These are phyloP conservation scores for Nansenia antarctica DNA, from an alignment of 2,113 vertebrate genomes.

Conservation along the genomic window DNA sequence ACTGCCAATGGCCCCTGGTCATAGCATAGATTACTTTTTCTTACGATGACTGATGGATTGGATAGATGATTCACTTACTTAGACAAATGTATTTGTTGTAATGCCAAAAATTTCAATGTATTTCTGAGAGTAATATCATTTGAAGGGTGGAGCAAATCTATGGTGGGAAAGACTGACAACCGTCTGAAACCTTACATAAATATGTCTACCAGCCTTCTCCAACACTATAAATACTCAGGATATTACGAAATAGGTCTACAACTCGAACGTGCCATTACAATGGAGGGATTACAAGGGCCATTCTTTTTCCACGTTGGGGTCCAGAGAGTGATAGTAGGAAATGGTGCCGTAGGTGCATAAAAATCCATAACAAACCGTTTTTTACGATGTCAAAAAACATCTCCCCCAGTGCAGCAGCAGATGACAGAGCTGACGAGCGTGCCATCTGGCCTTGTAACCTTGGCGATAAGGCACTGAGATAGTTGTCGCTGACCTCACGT, in stretches of 20 bases:
- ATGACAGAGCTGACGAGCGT: constrained; percentile 45
- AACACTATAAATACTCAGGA: constrained; percentile 15
- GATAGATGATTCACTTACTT: no score
- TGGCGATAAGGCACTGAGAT: constrained; percentile 48
- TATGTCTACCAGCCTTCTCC: background rate
- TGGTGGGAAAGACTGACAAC: background rate
- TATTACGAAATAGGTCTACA: background rate
- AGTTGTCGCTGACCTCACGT: constrained; percentile 45
- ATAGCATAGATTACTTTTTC: no score
- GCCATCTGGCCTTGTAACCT: constrained; percentile 48
- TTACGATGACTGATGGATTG: no score
- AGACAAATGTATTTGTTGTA: no score
- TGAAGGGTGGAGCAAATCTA: constrained; percentile 7
- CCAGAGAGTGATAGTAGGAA: constrained; percentile 32
- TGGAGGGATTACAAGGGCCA: constrained; percentile 16
- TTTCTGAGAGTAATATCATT: background rate
- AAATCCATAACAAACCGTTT: constrained; percentile 24
- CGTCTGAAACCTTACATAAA: background rate
- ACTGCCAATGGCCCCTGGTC: no score
- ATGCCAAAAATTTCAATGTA: no score
- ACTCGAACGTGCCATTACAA: constrained; percentile 20
- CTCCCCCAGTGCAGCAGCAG: constrained; percentile 27
- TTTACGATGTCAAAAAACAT: constrained; percentile 43
- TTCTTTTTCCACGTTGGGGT: constrained; percentile 35
- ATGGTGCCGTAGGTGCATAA: constrained; percentile 19